Conservation (phyloP, 2,888 invertebrate genomes). For the Synanthedon myopaeformis region DNA sequence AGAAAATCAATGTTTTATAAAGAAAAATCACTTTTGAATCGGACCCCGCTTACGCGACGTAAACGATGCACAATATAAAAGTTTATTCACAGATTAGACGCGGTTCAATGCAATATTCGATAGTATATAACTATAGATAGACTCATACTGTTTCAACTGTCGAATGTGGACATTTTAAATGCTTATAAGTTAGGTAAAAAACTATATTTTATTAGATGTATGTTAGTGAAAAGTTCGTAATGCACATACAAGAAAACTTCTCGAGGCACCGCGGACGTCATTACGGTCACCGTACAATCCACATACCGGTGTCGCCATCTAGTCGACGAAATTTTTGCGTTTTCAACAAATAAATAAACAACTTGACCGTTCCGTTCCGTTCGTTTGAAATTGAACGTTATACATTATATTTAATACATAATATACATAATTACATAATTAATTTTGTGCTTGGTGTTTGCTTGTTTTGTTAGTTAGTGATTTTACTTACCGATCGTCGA, state of each 20-base stretch:
- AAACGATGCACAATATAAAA: not conserved
- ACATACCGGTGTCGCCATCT: conserved; percentile 1
- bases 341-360: not conserved
- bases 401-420: too few species aligned
- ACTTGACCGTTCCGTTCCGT: too few species aligned
- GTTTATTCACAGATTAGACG: too few species aligned
- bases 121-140: not conserved
- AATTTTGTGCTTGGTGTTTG: too few species aligned
- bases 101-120: too few species aligned
- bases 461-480: too few species aligned
- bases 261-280: not conserved
- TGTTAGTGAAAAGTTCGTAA: conserved; percentile 5
- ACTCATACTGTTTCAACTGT: too few species aligned
- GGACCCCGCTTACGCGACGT: conserved; percentile 3
- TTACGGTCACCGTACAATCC: conserved; percentile 1
- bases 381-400: conserved; percentile 3
- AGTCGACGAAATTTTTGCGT: conserved; percentile 1
- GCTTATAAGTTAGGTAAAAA: conserved; percentile 4
- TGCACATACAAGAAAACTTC: conserved; percentile 6
- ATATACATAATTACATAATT: too few species aligned
- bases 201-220: conserved; percentile 3
- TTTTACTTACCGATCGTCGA: too few species aligned
- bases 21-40: conserved; percentile 6
- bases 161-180: not conserved
- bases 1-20: not conserved